phyloP scores from a whole-genome alignment of 2,888 invertebrate genomes.

The Anthrax anthrax region DNA sequence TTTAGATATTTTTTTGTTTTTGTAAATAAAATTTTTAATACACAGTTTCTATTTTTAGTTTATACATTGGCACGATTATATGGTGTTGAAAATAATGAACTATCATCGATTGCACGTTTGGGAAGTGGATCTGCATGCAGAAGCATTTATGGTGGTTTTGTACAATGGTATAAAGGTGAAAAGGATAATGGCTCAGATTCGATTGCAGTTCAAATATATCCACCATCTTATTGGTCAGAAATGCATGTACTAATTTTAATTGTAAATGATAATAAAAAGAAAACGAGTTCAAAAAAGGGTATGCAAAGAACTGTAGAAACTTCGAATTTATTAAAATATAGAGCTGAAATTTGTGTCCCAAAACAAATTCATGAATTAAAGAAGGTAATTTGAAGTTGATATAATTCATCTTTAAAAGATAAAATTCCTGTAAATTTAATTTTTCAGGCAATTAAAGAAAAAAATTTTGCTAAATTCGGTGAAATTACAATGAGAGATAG shows the following conservation, averaged over 20 bases:
- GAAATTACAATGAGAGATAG: conserved; percentile 93
- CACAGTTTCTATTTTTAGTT: conserved; percentile 33
- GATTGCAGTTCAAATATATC: conserved; percentile 55
- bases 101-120: conserved; percentile 63
- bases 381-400: conserved; percentile 20
- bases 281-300: conserved; percentile 71
- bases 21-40: neutral
- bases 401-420: neutral
- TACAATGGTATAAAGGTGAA: conserved; percentile 72
- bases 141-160: conserved; percentile 89
- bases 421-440: neutral
- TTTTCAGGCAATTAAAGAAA: conserved; percentile 37
- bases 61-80: conserved; percentile 63
- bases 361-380: conserved; percentile 44
- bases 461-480: conserved; percentile 75
- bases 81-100: conserved; percentile 57
- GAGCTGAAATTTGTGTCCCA: conserved; percentile 61
- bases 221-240: conserved; percentile 73
- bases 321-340: conserved; percentile 63
- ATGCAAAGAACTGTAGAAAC: conserved; percentile 75
- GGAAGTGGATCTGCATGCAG: conserved; percentile 96
- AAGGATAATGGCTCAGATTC: conserved; percentile 57
- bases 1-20: neutral
- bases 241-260: conserved; percentile 82
- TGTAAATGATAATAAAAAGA: conserved; percentile 69